Conservation (phyloP, 2,113 vertebrate species). For the Ramphastos sulfuratus region DNA sequence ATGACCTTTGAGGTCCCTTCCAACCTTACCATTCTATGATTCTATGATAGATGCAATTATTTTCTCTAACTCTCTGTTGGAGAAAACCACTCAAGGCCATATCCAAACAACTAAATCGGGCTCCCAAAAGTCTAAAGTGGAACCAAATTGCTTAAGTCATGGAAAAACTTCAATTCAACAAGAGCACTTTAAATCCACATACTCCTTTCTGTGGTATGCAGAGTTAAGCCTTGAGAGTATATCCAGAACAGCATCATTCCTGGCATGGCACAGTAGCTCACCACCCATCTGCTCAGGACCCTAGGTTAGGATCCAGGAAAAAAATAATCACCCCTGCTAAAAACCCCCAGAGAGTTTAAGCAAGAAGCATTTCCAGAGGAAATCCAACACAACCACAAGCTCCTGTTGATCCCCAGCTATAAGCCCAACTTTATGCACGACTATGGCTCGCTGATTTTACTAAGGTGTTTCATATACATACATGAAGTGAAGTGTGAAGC, state of each 20-base stretch:
- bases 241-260: background rate
- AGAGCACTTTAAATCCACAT: background rate
- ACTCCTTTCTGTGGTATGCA: background rate
- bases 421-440: background rate
- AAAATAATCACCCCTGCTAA: background rate
- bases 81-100: background rate
- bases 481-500: constrained; percentile 41
- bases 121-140: background rate
- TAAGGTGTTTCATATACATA: constrained; percentile 53
- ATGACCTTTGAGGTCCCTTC: too few species aligned
- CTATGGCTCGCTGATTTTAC: constrained; percentile 33
- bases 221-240: background rate
- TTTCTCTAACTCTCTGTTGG: background rate
- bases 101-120: background rate
- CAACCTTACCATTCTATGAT: too few species aligned
- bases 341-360: background rate
- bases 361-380: background rate
- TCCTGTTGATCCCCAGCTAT: background rate
- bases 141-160: background rate
- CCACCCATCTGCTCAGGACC: background rate
- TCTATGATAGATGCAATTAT: background rate
- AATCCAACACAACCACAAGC: background rate
- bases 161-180: background rate
- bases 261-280: background rate
- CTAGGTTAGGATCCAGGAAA: background rate